Conservation (phyloP, 2,888 invertebrate species). For the Nomada ruficornis region DNA sequence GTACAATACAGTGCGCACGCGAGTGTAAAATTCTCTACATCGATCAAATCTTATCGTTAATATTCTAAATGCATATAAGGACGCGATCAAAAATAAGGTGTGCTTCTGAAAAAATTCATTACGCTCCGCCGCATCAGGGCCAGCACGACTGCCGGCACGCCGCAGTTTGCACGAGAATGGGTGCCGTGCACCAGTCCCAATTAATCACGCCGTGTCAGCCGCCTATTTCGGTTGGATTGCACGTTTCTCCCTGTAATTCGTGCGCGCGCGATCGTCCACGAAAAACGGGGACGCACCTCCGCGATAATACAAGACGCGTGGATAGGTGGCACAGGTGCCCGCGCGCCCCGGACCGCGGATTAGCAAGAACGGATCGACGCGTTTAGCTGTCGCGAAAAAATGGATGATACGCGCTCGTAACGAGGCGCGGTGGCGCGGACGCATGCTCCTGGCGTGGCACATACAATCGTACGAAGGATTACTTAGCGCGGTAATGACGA, state of each 20-base stretch:
- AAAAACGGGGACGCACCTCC: conserved; percentile 25
- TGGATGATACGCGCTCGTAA: conserved; percentile 57
- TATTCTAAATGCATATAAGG: too few relatives aligned
- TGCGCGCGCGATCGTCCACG: conserved; percentile 9
- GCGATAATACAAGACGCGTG: neutral
- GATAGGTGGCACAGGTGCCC: neutral
- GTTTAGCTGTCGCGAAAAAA: conserved; percentile 56
- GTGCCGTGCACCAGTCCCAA: conserved; percentile 1
- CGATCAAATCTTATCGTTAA: neutral
- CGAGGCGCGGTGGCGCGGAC: conserved; percentile 60
- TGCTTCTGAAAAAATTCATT: neutral
- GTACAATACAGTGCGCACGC: too few relatives aligned
- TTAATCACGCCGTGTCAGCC: conserved; percentile 36
- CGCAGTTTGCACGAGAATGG: neutral
- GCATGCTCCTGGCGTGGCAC: conserved; percentile 59
- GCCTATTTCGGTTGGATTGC: conserved; percentile 33
- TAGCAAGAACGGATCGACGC: conserved; percentile 39
- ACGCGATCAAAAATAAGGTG: too few relatives aligned
- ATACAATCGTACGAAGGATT: conserved; percentile 74
- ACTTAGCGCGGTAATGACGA: conserved; percentile 83
- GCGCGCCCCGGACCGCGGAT: neutral
- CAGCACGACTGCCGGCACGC: too few relatives aligned
- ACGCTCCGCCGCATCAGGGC: neutral
- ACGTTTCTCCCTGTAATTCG: conserved; percentile 32
- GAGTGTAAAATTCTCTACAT: neutral